phyloP scores from a whole-genome alignment of 1,140 invertebrate genomes.

The Muscidifurax raptorellus region DNA sequence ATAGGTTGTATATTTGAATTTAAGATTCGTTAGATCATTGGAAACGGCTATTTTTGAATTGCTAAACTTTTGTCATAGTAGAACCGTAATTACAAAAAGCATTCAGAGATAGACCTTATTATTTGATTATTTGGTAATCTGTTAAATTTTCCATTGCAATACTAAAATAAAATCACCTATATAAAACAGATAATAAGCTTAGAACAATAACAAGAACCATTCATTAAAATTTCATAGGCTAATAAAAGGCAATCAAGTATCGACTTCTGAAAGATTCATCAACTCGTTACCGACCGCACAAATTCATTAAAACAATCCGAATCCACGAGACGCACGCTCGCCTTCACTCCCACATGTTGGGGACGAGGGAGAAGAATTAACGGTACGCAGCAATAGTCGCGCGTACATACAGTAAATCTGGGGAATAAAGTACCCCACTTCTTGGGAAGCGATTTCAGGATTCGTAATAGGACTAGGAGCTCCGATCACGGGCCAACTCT shows the following conservation, averaged over 20 bases:
- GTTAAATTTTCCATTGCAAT: not conserved
- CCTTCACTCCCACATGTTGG: not conserved
- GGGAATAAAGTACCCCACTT: conserved; percentile 35
- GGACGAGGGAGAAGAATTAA: conserved; percentile 21
- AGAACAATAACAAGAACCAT: conserved; percentile 1
- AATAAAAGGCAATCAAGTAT: conserved; percentile 3
- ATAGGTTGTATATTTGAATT: too few relatives aligned
- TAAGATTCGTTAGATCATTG: too few relatives aligned
- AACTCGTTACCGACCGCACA: conserved; percentile 8
- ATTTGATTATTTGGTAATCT: too few relatives aligned
- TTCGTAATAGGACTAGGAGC: conserved; percentile 38
- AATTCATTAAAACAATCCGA: conserved; percentile 39
- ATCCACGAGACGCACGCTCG: not conserved
- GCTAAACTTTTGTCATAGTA: too few relatives aligned
- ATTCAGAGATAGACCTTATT: too few relatives aligned
- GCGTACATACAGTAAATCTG: conserved; percentile 41
- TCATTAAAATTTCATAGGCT: conserved; percentile 30
- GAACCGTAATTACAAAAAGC: too few relatives aligned
- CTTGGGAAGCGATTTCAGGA: conserved; percentile 45
- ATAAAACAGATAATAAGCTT: not conserved
- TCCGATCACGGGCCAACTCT: conserved; percentile 34
- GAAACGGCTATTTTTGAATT: too few relatives aligned
- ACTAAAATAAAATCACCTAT: not conserved
- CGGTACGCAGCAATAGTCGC: conserved; percentile 20
- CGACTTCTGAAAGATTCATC: conserved; percentile 30